Conservation (phyloP, 2,797 vertebrate species). For the Synaphobranchus kaupii region DNA sequence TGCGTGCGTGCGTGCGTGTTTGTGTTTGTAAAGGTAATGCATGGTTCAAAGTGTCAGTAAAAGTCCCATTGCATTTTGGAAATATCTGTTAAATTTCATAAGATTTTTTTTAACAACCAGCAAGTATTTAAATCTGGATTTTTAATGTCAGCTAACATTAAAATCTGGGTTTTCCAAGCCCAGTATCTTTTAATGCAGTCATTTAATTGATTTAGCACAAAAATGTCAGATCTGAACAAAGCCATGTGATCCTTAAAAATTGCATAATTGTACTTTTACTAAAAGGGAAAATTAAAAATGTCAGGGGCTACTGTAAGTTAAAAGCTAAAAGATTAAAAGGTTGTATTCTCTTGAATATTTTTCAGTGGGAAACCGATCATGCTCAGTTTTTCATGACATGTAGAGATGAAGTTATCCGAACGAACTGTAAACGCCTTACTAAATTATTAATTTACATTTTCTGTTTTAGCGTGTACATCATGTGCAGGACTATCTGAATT, state of each 20-base stretch:
- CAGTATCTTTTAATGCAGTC: not conserved
- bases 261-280: not conserved
- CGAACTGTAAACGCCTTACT: slow-evolving; percentile 16
- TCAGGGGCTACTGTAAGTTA: not conserved
- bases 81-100: not conserved
- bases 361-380: not conserved
- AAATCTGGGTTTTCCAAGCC: not conserved
- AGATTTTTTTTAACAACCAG: not conserved
- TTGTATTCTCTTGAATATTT: not conserved
- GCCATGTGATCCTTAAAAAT: not conserved
- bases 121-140: not conserved
- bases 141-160: not conserved
- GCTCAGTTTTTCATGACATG: not conserved
- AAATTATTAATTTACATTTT: not conserved
- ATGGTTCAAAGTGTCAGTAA: not conserved
- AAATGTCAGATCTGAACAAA: not conserved
- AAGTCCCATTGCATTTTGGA: not conserved
- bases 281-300: not conserved
- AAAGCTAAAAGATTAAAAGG: not conserved
- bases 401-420: slow-evolving; percentile 15
- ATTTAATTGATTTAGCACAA: not conserved
- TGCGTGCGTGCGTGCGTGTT: not conserved
- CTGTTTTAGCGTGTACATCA: not conserved
- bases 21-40: not conserved
- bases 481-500: not conserved